Base-by-base conservation (phyloP, 1,140 invertebrate genomes). In the Sinonovacula constricta region DNA sequence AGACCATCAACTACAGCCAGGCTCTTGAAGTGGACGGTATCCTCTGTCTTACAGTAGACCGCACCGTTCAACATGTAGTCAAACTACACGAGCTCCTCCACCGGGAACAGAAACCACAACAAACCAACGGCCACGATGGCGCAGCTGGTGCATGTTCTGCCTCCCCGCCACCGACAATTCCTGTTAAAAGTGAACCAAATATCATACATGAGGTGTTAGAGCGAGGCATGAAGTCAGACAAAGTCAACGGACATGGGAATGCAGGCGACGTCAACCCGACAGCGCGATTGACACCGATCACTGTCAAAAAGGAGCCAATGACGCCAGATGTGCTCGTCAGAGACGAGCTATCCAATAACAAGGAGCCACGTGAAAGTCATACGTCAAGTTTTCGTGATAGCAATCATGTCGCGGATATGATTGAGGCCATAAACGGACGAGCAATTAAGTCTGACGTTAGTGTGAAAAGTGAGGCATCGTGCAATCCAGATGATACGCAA, bases 1-100 rank as follows among this genome's bases (percentile, higher is more conserved):
- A 86, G 56, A 80, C 85, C 2, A 79, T 87, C 49, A 69, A 74
- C 2, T 86, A 70, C 33, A 60, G 72, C n/a, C 53, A 75, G 24
- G 68, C 71, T 14, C 72, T 87, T 10, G 83, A 85, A 62, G 75
- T 88, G 5, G 87, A 88, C 39, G 87, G 87, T 4, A 86, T 88
- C n/a, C 70, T 88, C 28, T 86, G 86, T 54, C 78, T 88, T 39
- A 82, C 82, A 1, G 33, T 81, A 15, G 85, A 84, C 31, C 81
- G 83, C 53, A 74, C 78, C n/a, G 54, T 74, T 5, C 71, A 84
- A n/a, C 85, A 86, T 45, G 86, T 88, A 59, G 84, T 88, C 0
- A 86, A 84, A 62, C 81, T 88, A 14, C 86, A 87, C 51, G 83
- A 88, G 60, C 60, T 33, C 26, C 34, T 75, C 53, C 22, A 51